Base-by-base conservation (phyloP, 1,140 invertebrate species). In the Bacillus rossius region DNA sequence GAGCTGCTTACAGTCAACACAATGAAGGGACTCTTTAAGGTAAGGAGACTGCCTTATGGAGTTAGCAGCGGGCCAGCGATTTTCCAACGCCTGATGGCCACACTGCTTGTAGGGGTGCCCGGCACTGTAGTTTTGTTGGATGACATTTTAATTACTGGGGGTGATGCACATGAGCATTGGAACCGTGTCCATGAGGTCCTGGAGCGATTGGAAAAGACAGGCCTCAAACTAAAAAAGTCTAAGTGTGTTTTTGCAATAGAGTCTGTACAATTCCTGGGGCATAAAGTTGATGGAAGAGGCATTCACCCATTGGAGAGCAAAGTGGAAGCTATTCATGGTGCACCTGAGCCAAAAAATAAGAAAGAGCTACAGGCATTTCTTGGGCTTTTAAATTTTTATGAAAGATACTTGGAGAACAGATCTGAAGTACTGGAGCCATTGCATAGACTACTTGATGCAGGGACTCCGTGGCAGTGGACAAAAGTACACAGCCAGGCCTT, bases 391-490 rank as follows among this genome's bases (percentile, higher is more conserved):
- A 23, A 65, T 17, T 64, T 47, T 41, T 65, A 65, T 23, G 50
- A 40, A 13, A 5, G 41, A 34, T 73, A 73, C 51, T 50, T 75
- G 34, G 59, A 55, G 64, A 40, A 71, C 40, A 68, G 67, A 61
- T 66, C 72, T 1, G 42, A 23, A 8, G 48, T 51, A 13, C 56
- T 63, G 23, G 56, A 67, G 57, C 61, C 60, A 2, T 48, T 69
- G n/a, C 57, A 66, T 56, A 34, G 61, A 7, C 57, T 71, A 25
- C 14, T 64, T 7, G 50, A 62, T 8, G 57, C 68, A 42, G 41
- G 62, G 55, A 47, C 34, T 55, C 40, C 50, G 38, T 74, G 68
- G 67, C 23, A 59, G 1, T 62, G 66, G 65, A 50, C 42, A 2
- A 10, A 53, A 34, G 23, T 62, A 37, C 61, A 62, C 54, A 47